Percentiles rank a stretch among this genome's conserved stretches.
These are phyloP conservation scores for Lithophane socia DNA, from an alignment of 2,888 invertebrate species.

Conservation along the genomic window DNA sequence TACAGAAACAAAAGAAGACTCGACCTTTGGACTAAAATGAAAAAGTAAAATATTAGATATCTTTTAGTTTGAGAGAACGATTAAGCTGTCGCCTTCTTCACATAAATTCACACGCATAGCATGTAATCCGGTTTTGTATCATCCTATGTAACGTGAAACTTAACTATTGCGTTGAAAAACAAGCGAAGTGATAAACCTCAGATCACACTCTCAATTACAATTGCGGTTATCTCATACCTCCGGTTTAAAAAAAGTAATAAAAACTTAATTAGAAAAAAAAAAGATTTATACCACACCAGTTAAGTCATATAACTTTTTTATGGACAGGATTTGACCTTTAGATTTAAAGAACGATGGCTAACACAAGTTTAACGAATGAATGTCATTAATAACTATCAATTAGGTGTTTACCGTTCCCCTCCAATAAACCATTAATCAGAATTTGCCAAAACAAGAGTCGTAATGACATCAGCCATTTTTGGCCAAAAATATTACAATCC, in stretches of 20 bases:
- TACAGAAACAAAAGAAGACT: conserved; percentile 30
- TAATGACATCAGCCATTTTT: conserved; percentile 22
- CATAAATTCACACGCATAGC: conserved; percentile 54
- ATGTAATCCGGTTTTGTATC: conserved; percentile 57
- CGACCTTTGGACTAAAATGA: conserved; percentile 25
- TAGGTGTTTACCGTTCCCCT: conserved; percentile 44
- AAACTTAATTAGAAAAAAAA: conserved; percentile 16
- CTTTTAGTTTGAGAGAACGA: conserved; percentile 33
- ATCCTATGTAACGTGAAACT: conserved; percentile 63
- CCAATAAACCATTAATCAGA: conserved; percentile 52
- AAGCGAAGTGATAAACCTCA: conserved; percentile 64
- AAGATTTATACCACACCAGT: not conserved
- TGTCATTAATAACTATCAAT: conserved; percentile 59
- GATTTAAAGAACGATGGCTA: conserved; percentile 11
- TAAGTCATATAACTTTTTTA: conserved; percentile 9
- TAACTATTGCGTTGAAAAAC: conserved; percentile 60
- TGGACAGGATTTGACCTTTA: conserved; percentile 25
- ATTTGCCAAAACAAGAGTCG: conserved; percentile 48
- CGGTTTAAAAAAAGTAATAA: conserved; percentile 18
- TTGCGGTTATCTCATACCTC: conserved; percentile 47
- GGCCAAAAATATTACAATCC: not conserved
- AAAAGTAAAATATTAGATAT: conserved; percentile 35
- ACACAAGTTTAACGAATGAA: conserved; percentile 41
- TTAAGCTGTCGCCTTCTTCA: conserved; percentile 47
- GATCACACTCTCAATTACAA: conserved; percentile 66